phyloP scores from a whole-genome alignment of 2,888 invertebrate species.

The Melieria crassipennis region DNA sequence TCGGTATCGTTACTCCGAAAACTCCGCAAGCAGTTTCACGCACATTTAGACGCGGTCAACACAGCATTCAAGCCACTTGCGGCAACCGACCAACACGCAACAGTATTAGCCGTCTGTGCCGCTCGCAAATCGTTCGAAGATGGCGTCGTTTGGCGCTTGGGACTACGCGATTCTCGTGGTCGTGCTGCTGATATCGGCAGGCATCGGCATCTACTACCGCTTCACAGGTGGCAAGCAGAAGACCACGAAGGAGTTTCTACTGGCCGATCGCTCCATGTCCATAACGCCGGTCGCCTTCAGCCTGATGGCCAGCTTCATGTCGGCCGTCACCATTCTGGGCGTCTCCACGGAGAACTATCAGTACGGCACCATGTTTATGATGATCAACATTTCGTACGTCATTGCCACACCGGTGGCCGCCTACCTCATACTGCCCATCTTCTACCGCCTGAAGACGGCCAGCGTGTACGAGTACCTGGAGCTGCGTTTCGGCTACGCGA shows the following conservation, averaged over 20 bases:
- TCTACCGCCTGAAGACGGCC: constrained; percentile 83
- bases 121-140: constrained; percentile 24
- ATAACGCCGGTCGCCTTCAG: constrained; percentile 85
- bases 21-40: too few species aligned
- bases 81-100: too few species aligned
- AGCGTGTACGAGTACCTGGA: constrained; percentile 95
- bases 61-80: too few species aligned
- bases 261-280: constrained; percentile 84
- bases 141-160: constrained; percentile 70
- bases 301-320: constrained; percentile 94
- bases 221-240: constrained; percentile 86
- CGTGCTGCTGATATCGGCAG: constrained; percentile 77
- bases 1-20: too few species aligned
- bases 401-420: constrained; percentile 82
- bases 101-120: too few species aligned
- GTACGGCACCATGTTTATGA: constrained; percentile 81
- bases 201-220: constrained; percentile 85
- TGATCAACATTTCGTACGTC: constrained; percentile 80
- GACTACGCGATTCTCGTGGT: constrained; percentile 81
- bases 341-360: constrained; percentile 88
- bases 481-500: constrained; percentile 80
- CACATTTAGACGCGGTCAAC: too few species aligned
- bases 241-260: constrained; percentile 85
- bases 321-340: constrained; percentile 88
- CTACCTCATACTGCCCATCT: constrained; percentile 84